These are phyloP conservation scores for Scaptodrosophila lebanonensis DNA, from an alignment of 1,140 invertebrate species.

Conservation along the genomic window DNA sequence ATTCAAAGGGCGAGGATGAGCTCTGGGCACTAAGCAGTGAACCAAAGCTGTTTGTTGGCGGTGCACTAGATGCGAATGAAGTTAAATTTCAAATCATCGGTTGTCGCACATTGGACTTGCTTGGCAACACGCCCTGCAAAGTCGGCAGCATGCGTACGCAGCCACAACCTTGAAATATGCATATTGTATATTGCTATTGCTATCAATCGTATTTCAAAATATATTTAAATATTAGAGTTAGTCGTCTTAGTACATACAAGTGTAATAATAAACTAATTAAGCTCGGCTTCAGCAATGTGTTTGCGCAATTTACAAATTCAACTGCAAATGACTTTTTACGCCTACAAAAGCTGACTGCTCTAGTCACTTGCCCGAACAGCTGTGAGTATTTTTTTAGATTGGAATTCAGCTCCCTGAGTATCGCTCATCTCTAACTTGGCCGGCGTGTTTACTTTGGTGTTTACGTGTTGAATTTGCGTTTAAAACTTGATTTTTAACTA, in stretches of 20 bases:
- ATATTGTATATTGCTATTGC: background rate
- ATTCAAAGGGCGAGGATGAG: constrained; percentile 77
- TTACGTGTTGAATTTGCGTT: constrained; percentile 45
- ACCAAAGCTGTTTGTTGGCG: constrained; percentile 79
- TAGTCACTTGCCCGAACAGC: too few species aligned
- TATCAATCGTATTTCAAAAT: background rate
- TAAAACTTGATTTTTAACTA: background rate
- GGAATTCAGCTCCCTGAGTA: too few species aligned
- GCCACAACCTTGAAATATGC: background rate
- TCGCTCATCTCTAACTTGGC: too few species aligned
- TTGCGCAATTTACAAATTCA: too few species aligned
- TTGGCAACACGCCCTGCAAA: constrained; percentile 53
- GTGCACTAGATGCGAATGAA: constrained; percentile 78
- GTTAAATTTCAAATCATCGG: constrained; percentile 82
- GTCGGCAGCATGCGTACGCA: constrained; percentile 26
- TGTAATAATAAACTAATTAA: too few species aligned
- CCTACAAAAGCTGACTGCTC: too few species aligned
- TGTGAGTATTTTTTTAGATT: too few species aligned
- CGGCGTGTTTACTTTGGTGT: constrained; percentile 17
- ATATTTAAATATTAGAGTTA: too few species aligned
- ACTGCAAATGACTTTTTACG: too few species aligned
- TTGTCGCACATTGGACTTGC: constrained; percentile 18
- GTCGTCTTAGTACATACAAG: too few species aligned
- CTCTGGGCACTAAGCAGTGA: constrained; percentile 79
- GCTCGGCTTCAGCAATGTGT: too few species aligned